phyloP scores from a whole-genome alignment of 2,113 vertebrate species.

The Egretta garzetta region DNA sequence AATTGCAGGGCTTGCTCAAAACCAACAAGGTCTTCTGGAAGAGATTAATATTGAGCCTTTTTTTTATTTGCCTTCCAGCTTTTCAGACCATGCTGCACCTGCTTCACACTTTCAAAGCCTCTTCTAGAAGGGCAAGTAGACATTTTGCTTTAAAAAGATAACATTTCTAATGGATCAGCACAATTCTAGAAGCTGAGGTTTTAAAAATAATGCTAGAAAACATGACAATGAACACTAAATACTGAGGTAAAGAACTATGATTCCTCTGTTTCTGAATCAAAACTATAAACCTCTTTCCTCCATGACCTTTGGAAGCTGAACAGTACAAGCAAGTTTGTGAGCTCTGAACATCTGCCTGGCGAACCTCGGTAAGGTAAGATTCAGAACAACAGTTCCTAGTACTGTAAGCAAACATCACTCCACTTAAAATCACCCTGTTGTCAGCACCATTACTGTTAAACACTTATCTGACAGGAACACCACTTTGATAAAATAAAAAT shows the following conservation, averaged over 20 bases:
- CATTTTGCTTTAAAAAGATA: not conserved
- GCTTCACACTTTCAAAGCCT: not conserved
- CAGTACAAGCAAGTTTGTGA: not conserved
- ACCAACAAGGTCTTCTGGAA: rapidly evolving
- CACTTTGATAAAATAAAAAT: not conserved
- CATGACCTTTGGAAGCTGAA: not conserved
- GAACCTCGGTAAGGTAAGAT: not conserved
- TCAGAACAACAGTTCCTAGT: not conserved
- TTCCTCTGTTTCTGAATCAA: not conserved
- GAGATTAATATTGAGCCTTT: rapidly evolving
- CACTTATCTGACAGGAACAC: not conserved
- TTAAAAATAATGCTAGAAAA: not conserved
- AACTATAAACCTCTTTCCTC: not conserved
- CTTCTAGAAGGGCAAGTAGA: not conserved
- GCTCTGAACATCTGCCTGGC: not conserved
- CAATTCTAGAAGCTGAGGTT: not conserved
- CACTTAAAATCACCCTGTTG: not conserved
- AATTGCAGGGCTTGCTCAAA: rapidly evolving
- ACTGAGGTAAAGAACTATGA: not conserved
- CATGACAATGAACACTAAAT: not conserved
- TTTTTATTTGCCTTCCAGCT: not conserved
- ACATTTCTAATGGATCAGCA: not conserved
- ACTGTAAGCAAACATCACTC: not conserved
- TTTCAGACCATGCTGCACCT: rapidly evolving
- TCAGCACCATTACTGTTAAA: not conserved